phyloP scores from a whole-genome alignment of 2,797 vertebrate genomes.

The Lepilemur septentrionalis region DNA sequence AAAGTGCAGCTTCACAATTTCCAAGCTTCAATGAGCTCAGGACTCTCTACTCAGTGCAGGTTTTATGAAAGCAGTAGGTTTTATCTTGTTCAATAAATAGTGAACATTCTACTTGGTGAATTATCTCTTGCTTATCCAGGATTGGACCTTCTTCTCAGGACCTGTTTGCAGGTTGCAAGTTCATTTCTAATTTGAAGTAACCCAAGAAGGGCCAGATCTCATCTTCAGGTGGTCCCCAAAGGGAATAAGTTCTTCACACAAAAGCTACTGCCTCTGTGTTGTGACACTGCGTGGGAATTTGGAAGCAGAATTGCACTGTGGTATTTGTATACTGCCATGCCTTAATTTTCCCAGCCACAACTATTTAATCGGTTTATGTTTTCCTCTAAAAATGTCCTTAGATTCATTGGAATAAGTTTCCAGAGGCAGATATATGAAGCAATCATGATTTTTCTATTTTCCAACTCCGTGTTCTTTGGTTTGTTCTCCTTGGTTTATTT shows the following conservation, averaged over 20 bases:
- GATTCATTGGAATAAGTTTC: not conserved
- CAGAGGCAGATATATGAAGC: not conserved
- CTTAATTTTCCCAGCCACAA: not conserved
- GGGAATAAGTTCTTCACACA: not conserved
- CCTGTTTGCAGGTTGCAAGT: not conserved
- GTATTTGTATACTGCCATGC: not conserved
- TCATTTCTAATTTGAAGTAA: not conserved
- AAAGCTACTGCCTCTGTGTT: not conserved
- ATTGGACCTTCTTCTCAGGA: not conserved
- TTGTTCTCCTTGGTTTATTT: slow-evolving; percentile 46
- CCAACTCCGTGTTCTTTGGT: not conserved
- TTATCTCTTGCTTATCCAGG: not conserved
- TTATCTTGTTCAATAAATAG: not conserved
- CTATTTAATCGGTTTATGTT: not conserved
- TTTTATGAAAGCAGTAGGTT: not conserved
- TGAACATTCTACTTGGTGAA: not conserved
- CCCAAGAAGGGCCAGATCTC: not conserved
- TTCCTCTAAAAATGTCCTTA: not conserved
- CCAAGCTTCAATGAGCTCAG: not conserved
- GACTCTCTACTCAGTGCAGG: not conserved
- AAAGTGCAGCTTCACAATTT: not conserved
- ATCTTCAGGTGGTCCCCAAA: not conserved
- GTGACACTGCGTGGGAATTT: not conserved
- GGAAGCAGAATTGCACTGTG: not conserved
- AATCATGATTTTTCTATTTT: slow-evolving; percentile 42